Conservation (phyloP, 2,113 vertebrate genomes). For the Steatornis caripensis region DNA sequence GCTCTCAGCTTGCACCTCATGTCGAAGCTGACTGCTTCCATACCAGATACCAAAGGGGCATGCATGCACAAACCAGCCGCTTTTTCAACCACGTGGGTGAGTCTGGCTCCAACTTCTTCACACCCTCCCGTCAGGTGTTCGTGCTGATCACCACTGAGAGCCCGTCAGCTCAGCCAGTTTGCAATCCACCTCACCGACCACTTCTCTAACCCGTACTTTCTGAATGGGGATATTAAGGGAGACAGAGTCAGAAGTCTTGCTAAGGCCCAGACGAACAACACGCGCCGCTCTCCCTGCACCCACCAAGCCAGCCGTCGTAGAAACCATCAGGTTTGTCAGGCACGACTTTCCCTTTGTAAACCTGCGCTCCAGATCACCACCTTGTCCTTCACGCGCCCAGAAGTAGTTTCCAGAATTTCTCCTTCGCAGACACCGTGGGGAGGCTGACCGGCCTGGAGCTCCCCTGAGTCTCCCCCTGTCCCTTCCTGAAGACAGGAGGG, state of each 20-base stretch:
- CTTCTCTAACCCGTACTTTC: no score
- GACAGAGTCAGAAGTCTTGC: neutral
- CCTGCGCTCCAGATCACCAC: neutral
- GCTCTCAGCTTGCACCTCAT: neutral
- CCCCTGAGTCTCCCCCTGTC: neutral
- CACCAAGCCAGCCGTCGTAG: neutral
- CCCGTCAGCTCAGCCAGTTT: neutral
- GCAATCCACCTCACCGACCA: neutral
- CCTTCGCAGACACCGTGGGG: fast-evolving
- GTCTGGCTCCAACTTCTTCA: neutral
- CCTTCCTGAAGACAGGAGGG: neutral
- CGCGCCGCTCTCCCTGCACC: neutral
- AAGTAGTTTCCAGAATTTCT: neutral
- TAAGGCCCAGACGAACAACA: neutral
- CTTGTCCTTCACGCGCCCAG: neutral
- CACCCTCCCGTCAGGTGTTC: no score
- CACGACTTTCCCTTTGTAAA: neutral
- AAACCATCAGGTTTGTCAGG: neutral
- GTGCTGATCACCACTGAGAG: neutral
- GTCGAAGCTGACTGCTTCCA: neutral
- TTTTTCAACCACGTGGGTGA: neutral
- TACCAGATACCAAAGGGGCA: neutral
- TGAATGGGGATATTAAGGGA: neutral
- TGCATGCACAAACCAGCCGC: neutral
- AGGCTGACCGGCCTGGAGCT: neutral